A percentile compares a stretch with the other conserved stretches of the same genome.
Evolutionary conservation across 2,113 vertebrate genomes (phyloP).

Genomic region (Leptodactylus fuscus): DNA sequence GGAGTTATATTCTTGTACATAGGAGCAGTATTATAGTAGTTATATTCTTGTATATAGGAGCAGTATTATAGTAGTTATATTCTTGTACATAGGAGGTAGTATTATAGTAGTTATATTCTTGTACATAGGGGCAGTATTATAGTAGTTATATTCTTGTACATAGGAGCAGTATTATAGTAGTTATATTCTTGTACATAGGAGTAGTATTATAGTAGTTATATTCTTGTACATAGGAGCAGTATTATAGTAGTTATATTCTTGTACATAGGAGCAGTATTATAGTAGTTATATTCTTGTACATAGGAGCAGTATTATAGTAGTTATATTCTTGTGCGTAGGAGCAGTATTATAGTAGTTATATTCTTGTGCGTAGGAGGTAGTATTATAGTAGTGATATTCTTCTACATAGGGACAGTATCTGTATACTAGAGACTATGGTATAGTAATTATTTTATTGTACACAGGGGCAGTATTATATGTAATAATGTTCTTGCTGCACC

Average conservation of each 20-base stretch:
- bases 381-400: neutral
- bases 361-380: neutral
- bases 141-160: neutral
- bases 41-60: too few species aligned
- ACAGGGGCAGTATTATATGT: neutral
- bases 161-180: neutral
- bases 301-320: neutral
- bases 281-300: neutral
- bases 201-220: neutral
- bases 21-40: too few species aligned
- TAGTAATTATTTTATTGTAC: neutral
- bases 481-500: neutral
- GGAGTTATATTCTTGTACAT: neutral
- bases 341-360: slow-evolving; percentile 7
- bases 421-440: neutral
- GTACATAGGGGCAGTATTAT: neutral
- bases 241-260: neutral
- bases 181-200: neutral
- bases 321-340: neutral
- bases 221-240: neutral
- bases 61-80: too few species aligned
- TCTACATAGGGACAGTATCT: neutral
- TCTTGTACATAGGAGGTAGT: too few species aligned
- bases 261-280: neutral
- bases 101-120: too few species aligned